Evolutionary conservation across 1,140 invertebrate species (phyloP).

Genomic region (Augochlora pura): DNA sequence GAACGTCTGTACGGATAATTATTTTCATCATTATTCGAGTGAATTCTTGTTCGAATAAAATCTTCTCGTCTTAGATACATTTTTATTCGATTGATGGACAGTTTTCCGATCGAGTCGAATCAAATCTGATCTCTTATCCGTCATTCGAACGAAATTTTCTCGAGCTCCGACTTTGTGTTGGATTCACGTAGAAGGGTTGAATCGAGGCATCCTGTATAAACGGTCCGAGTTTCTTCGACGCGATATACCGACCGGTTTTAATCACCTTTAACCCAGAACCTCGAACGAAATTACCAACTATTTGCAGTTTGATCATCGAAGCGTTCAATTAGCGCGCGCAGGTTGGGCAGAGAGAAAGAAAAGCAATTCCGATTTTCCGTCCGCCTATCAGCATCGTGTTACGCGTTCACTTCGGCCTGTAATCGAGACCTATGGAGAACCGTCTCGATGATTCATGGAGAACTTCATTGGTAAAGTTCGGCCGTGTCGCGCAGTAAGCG

Average conservation of each 20-base stretch:
- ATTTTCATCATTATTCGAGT: too few species aligned
- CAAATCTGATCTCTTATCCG: too few species aligned
- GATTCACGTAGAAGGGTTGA: too few species aligned
- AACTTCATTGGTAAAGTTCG: constrained; percentile 23
- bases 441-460: constrained; percentile 26
- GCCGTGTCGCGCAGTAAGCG: not conserved
- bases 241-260: not conserved
- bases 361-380: constrained; percentile 27
- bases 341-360: not conserved
- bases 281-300: not conserved
- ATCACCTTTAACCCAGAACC: not conserved
- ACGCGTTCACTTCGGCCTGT: constrained; percentile 22
- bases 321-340: too few species aligned
- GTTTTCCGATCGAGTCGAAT: too few species aligned
- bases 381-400: constrained; percentile 25
- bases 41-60: too few species aligned
- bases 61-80: too few species aligned
- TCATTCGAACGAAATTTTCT: too few species aligned
- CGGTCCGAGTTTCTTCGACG: not conserved
- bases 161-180: too few species aligned
- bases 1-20: too few species aligned
- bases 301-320: not conserved
- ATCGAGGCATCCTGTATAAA: too few species aligned
- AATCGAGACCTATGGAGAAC: constrained; percentile 22
- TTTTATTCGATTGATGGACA: too few species aligned